Evolutionary conservation across 2,797 vertebrate genomes (phyloP).

Genomic region (Cottoperca gobio): DNA sequence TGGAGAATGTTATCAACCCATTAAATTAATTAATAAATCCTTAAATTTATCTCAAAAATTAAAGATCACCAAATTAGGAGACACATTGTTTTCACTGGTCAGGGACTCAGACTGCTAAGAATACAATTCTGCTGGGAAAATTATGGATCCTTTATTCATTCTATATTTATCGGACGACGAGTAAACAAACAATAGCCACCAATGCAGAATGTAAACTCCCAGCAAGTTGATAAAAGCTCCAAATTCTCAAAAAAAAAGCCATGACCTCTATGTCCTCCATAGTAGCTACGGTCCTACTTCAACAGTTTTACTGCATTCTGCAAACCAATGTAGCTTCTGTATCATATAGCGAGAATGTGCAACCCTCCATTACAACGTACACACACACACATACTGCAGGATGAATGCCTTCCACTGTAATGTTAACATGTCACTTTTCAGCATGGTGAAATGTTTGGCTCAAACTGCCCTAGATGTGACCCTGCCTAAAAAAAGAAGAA

Average conservation of each 20-base stretch:
- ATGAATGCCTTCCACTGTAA: conserved; percentile 16
- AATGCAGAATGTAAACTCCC: background rate
- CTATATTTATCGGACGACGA: background rate
- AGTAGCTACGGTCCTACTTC: background rate
- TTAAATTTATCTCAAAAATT: background rate
- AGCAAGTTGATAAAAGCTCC: background rate
- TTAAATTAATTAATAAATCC: background rate
- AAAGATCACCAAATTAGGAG: background rate
- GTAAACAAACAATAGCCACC: background rate
- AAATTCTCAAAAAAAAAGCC: background rate
- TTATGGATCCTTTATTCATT: background rate
- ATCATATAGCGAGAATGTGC: background rate
- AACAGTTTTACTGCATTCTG: background rate
- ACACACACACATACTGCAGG: background rate
- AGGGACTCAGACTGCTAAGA: background rate
- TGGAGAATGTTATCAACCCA: background rate
- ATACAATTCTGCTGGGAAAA: background rate
- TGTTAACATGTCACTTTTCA: conserved; percentile 38
- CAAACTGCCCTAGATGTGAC: conserved; percentile 62
- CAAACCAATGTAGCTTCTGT: background rate
- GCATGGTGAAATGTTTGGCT: conserved; percentile 59
- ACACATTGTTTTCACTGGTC: background rate
- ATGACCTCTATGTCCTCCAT: background rate
- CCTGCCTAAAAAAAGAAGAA: conserved; percentile 25
- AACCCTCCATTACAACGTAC: background rate